These are phyloP conservation scores for Heterohyrax brucei DNA, from an alignment of 2,797 vertebrate species.

Conservation along the genomic window DNA sequence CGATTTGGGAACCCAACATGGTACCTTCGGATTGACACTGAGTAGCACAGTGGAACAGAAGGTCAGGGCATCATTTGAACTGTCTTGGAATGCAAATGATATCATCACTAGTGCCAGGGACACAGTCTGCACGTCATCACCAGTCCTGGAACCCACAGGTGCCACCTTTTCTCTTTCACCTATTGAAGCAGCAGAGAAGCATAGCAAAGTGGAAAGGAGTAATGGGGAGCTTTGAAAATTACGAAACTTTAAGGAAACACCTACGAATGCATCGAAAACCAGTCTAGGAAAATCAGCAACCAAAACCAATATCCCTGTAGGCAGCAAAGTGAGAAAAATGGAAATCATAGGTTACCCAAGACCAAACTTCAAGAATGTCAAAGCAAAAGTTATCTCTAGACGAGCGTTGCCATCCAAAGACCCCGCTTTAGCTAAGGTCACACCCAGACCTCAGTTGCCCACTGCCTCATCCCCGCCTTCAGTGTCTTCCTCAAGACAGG, in stretches of 20 bases:
- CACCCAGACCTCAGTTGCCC: slow-evolving; percentile 78
- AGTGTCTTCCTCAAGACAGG: slow-evolving; percentile 80
- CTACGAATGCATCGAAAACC: slow-evolving; percentile 77
- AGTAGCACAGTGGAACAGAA: slow-evolving; percentile 71
- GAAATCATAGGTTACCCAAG: slow-evolving; percentile 94
- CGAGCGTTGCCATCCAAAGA: slow-evolving; percentile 86
- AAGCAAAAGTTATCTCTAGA: slow-evolving; percentile 94
- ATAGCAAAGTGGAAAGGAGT: slow-evolving; percentile 80
- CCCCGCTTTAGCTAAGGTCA: slow-evolving; percentile 80
- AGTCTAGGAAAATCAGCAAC: slow-evolving; percentile 81
- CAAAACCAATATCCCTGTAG: slow-evolving; percentile 76
- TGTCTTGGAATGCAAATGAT: slow-evolving; percentile 89
- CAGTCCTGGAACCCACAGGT: slow-evolving; percentile 88
- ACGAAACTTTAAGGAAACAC: slow-evolving; percentile 65
- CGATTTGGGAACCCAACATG: slow-evolving; percentile 39
- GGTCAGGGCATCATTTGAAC: slow-evolving; percentile 66
- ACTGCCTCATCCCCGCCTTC: slow-evolving; percentile 70
- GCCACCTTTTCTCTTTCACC: slow-evolving; percentile 88
- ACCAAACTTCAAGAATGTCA: slow-evolving; percentile 94
- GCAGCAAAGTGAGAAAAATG: slow-evolving; percentile 87
- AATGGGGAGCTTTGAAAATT: neutral
- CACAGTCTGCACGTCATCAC: slow-evolving; percentile 92
- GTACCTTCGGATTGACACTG: neutral
- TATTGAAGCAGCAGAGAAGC: slow-evolving; percentile 84
- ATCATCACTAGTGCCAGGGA: slow-evolving; percentile 83